Percentiles rank a stretch among this genome's conserved stretches.
Evolutionary conservation across 2,113 vertebrate genomes (phyloP).

Genomic region (Muscicapa adusta): DNA sequence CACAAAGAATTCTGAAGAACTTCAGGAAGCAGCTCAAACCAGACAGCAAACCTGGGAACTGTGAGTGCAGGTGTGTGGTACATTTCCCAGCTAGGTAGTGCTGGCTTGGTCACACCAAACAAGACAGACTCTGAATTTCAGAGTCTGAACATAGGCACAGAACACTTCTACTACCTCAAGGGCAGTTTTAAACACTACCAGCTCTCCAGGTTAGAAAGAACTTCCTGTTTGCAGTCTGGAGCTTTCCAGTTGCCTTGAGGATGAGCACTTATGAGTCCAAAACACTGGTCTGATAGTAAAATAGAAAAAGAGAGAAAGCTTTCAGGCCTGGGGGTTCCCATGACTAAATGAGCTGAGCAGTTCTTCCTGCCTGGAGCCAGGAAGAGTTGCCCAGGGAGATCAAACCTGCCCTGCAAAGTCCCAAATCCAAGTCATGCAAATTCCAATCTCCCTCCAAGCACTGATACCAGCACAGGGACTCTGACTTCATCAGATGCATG

Average conservation of each 20-base stretch:
- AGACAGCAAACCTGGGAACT: not conserved
- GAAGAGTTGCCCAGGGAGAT: not conserved
- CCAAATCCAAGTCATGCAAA: constrained; percentile 48
- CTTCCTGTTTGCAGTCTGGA: not conserved
- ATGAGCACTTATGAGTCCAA: not conserved
- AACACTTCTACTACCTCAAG: not conserved
- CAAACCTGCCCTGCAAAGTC: constrained; percentile 49
- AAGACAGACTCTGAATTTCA: not conserved
- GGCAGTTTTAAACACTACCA: not conserved
- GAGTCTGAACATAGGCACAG: not conserved
- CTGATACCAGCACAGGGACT: constrained; percentile 21
- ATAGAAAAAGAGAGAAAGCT: not conserved
- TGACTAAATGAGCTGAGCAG: not conserved
- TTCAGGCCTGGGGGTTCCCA: constrained; percentile 20
- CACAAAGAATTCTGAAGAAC: not conserved
- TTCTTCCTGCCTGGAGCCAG: not conserved
- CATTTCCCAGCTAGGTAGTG: not conserved
- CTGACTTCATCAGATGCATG: constrained; percentile 44
- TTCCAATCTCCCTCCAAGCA: constrained; percentile 43
- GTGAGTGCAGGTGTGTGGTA: not conserved
- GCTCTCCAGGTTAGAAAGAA: not conserved
- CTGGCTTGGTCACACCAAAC: accelerated
- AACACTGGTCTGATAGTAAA: not conserved
- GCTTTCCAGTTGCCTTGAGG: not conserved
- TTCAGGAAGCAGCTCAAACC: not conserved